Evolutionary conservation across 2,888 invertebrate genomes (phyloP), one percentile per base, ranked within the genome.

Genomic region (Loripinus fragilis): DNA sequence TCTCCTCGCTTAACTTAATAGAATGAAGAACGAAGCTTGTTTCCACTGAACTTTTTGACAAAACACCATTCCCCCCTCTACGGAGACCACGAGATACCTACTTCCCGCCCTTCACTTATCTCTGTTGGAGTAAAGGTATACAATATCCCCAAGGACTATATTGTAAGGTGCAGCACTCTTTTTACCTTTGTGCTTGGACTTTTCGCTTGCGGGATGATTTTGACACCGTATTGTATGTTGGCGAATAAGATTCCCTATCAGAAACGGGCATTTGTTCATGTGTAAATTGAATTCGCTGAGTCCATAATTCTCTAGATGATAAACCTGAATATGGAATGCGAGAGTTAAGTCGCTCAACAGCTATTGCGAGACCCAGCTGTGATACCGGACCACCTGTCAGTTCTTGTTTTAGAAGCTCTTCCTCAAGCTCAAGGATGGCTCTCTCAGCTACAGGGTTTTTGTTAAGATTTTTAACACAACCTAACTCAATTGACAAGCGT

Each of bases 361-460:
- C 80, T n/a, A n/a, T n/a, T n/a, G n/a, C n/a, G n/a, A n/a, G n/a
- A n/a, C n/a, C n/a, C n/a, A n/a, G n/a, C n/a, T 25, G 85, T 35
- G 23, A 60, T 17, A 85, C 48, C 17, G 72, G 15, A 15, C 73
- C 78, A 33, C 71, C 52, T 10, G 17, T 50, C 30, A 83, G 81
- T 33, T 87, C 80, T 33, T 81, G 72, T 2, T 83, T 82, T n/a
- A 88, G 65, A 12, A 87, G 65, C 72, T 88, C 86, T 30, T 74
- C 76, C 52, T 82, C 80, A 12, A 89, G 71, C 75, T 90, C 88
- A 30, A 76, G 80, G 23, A 89, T 76, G 20, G 87, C 87, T 42
- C 78, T n/a, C n/a, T n/a, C n/a, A n/a, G n/a, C n/a, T n/a, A n/a
- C n/a, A n/a, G n/a, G n/a, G n/a, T n/a, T n/a, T 81, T 88, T 87